These are phyloP conservation scores for Sternotherus odoratus DNA, from an alignment of 2,797 vertebrate genomes.

Conservation along the genomic window DNA sequence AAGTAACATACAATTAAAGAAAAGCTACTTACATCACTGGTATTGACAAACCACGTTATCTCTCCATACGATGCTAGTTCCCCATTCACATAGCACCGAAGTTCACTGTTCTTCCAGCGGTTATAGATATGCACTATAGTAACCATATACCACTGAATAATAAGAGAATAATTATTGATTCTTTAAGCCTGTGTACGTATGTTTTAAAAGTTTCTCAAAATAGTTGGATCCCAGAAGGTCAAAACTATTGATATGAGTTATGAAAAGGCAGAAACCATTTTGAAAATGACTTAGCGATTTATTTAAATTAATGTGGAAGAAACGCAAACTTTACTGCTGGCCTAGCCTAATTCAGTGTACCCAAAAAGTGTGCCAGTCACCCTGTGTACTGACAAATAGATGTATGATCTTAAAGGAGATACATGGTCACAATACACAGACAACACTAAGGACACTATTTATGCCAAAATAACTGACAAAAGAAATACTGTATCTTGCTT, in stretches of 20 bases:
- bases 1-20: not conserved
- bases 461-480: not conserved
- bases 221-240: not conserved
- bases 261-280: not conserved
- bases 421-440: not conserved
- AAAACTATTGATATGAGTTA: not conserved
- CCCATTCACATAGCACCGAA: conserved; percentile 96
- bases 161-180: conserved; percentile 9
- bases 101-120: conserved; percentile 99
- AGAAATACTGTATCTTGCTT: not conserved
- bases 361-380: not conserved
- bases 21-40: conserved; percentile 91
- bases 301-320: not conserved
- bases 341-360: not conserved
- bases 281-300: not conserved
- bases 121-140: conserved; percentile 96
- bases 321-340: not conserved
- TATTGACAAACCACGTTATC: conserved; percentile 98
- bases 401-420: not conserved
- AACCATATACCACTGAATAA: conserved; percentile 97
- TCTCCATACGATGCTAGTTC: conserved; percentile 96
- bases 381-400: not conserved
- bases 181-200: not conserved
- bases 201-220: not conserved
- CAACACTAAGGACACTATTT: not conserved